Evolutionary conservation across 2,113 vertebrate genomes (phyloP), one percentile per base, ranked within the genome.

Genomic region (Toxostoma redivivum): DNA sequence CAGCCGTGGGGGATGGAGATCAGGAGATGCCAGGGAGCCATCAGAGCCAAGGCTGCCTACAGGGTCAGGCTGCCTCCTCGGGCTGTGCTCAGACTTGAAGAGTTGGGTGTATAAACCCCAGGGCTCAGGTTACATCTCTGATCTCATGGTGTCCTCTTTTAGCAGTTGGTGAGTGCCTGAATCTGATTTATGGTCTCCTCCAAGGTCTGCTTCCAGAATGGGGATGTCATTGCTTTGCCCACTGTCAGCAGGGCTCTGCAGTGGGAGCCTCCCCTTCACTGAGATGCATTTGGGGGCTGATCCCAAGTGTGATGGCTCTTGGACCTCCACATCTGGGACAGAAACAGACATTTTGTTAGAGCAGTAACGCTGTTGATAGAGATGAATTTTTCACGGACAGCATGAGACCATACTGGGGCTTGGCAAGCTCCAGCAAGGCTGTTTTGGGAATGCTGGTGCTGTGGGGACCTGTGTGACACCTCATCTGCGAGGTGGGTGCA

Each of bases 361-460:
- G 51, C 28, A 13, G 51, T 5, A 4, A 3, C 4, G 27, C 45
- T 35, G 0, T 15, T 38, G 14, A 0, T 13, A 8, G 44, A 3
- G 15, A 1, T 0, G 6, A 14, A 12, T 45, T 70, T 60, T 12
- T 44, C 27, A 0, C 1, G 21, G 51, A 1, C 21, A 23, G 47
- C 9, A 0, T 2, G 54, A 60, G 62, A 14, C 53, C 30, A 0
- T 1, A 1, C 0, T 3, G 11, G 77, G 47, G 4, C 30, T 54
- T 27, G 38, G 25, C 25, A 5, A 3, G 30, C 47, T 47, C 45
- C 56, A 12, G 24, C 4, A 0, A 13, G 81, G 31, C 78, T 2
- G 4, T 8, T 18, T 56, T 5, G 7, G 62, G 50, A 8, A n/a
- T 5, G 4, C 45, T 16, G 12, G 9, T 17, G 0, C 54, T 22